These are phyloP conservation scores for Eurytoma californica DNA, from an alignment of 2,888 invertebrate species.

Conservation along the genomic window DNA sequence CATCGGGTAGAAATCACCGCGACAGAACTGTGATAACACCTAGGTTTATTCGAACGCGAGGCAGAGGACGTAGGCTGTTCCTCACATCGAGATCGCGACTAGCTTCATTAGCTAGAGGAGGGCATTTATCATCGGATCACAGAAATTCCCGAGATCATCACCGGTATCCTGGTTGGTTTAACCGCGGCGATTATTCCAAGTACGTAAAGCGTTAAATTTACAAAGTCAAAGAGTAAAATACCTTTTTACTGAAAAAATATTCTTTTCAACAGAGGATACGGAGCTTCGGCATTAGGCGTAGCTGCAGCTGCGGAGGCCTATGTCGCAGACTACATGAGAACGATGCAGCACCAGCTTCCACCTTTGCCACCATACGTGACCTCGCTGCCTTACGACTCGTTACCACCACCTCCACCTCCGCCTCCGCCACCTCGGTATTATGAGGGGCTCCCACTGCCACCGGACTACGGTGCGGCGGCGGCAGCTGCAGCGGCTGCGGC, in stretches of 20 bases:
- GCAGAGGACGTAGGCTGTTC: slow-evolving; percentile 79
- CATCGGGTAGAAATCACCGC: slow-evolving; percentile 73
- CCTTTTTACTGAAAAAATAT: not conserved
- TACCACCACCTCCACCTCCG: slow-evolving; percentile 79
- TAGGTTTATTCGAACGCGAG: slow-evolving; percentile 70
- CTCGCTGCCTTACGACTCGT: slow-evolving; percentile 76
- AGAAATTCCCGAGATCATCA: slow-evolving; percentile 69
- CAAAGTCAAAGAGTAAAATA: not conserved
- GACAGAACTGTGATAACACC: slow-evolving; percentile 66
- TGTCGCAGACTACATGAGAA: slow-evolving; percentile 92
- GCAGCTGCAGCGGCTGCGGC: slow-evolving; percentile 65
- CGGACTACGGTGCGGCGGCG: slow-evolving; percentile 82
- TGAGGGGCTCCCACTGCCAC: slow-evolving; percentile 83
- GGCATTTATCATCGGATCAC: slow-evolving; percentile 68
- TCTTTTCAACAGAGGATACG: slow-evolving; percentile 71
- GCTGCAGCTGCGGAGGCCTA: slow-evolving; percentile 89
- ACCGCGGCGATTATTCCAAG: slow-evolving; percentile 72
- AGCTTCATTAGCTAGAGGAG: slow-evolving; percentile 72
- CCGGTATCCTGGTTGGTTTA: slow-evolving; percentile 71
- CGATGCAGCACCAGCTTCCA: slow-evolving; percentile 90
- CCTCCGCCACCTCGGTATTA: slow-evolving; percentile 85
- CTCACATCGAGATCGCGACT: slow-evolving; percentile 81
- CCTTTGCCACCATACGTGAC: slow-evolving; percentile 91
- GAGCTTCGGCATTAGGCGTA: slow-evolving; percentile 76
- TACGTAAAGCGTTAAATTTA: slow-evolving; percentile 54